Percentiles rank a stretch among this genome's conserved stretches.
These are phyloP conservation scores for Callithrix jacchus DNA, from an alignment of 2,113 vertebrate species.

Conservation along the genomic window DNA sequence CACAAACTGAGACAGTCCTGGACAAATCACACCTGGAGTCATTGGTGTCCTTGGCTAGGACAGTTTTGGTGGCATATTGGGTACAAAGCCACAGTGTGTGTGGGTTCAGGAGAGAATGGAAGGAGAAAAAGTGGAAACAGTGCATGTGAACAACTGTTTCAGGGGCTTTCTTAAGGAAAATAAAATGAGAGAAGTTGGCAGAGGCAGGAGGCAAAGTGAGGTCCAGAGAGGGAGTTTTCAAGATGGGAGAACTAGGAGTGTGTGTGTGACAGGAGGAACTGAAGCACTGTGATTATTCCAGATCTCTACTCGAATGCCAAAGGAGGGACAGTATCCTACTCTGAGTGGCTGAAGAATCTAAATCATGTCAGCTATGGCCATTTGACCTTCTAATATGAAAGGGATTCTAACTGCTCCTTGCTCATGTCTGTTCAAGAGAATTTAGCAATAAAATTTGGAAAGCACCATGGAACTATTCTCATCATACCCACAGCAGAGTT, in stretches of 20 bases:
- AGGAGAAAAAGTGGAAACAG: not conserved
- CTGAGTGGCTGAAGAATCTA: conserved; percentile 94
- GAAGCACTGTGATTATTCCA: conserved; percentile 91
- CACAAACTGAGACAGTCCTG: not conserved
- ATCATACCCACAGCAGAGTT: conserved; percentile 93
- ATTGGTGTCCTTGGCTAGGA: not conserved
- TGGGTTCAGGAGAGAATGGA: not conserved
- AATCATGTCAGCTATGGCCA: conserved; percentile 93
- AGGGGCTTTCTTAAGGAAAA: not conserved
- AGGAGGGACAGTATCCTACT: conserved; percentile 92
- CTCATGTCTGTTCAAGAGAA: conserved; percentile 94
- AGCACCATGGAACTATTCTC: conserved; percentile 91
- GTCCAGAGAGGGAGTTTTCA: not conserved
- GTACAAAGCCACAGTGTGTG: not conserved
- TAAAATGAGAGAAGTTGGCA: not conserved
- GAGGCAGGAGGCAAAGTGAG: not conserved
- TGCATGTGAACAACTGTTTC: not conserved
- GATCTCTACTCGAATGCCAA: conserved; percentile 93
- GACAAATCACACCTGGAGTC: not conserved
- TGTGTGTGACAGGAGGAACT: not conserved
- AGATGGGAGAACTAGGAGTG: not conserved
- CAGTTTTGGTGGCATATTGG: not conserved
- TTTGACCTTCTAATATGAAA: conserved; percentile 93
- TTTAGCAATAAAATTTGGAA: conserved; percentile 94
- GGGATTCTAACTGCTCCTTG: conserved; percentile 94